A percentile compares a stretch with the other conserved stretches of the same genome.
These are phyloP conservation scores for Hapalemur alaotrensis DNA, from an alignment of 2,797 vertebrate genomes.

Conservation along the genomic window DNA sequence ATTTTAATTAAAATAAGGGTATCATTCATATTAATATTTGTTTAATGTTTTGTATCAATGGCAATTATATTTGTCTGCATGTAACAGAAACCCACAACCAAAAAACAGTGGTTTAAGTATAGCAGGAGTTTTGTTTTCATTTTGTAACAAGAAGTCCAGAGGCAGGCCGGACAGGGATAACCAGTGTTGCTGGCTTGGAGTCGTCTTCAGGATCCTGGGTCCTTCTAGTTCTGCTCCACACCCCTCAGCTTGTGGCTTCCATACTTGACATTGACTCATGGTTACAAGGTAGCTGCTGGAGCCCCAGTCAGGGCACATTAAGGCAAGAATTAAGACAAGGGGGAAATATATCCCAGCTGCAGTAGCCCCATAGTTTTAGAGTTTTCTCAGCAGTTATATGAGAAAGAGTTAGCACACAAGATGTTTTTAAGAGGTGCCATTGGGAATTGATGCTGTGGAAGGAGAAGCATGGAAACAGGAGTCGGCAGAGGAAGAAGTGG, in stretches of 20 bases:
- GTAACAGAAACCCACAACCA: neutral
- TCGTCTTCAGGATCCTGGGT: neutral
- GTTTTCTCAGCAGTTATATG: neutral
- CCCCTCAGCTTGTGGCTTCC: neutral
- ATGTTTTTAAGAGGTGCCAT: neutral
- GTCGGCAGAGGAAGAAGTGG: neutral
- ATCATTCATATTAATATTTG: neutral
- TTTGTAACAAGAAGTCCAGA: neutral
- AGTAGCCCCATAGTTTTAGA: neutral
- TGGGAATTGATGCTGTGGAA: neutral
- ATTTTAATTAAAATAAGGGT: neutral
- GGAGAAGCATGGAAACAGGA: neutral
- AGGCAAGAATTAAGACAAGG: neutral
- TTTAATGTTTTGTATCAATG: neutral
- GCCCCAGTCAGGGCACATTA: neutral
- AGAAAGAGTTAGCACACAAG: neutral
- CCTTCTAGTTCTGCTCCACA: neutral
- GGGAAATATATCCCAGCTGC: neutral
- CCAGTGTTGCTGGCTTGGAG: neutral
- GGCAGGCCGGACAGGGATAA: neutral
- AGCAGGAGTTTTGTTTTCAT: neutral
- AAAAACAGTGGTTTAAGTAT: neutral
- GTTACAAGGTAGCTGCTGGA: neutral
- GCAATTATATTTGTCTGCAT: neutral
- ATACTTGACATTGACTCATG: neutral